Evolutionary conservation across 2,888 invertebrate species (phyloP), one percentile per base, ranked within the genome.

Genomic region (Andrena praecox): DNA sequence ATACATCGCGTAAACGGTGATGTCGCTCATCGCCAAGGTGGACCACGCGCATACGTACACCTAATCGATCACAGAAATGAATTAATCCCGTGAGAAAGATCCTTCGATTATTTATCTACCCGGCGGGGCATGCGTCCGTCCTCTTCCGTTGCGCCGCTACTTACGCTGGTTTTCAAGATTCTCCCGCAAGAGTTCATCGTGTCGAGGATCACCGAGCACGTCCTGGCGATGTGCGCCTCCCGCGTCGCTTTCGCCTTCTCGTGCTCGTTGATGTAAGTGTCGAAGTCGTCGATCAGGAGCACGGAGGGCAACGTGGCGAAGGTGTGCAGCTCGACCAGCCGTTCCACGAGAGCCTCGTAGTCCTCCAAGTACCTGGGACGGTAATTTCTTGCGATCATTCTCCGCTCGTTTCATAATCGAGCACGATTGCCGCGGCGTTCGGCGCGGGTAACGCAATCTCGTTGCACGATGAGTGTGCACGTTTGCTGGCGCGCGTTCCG

Each of bases 261-360:
- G 0, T 84, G 50, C 54, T 89, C 80, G 7, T 70, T 63, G 2
- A 88, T 76, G 63, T 93, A 94, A 48, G 88, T 59, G 66, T 93
- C 92, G 2, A 94, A 82, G 54, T 93, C 86, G 29, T 94, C 93
- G 33, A 94, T 88, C 42, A 94, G 31, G 1, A 94, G 67, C 1
- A 93, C 87, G 2, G 91, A 87, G 4, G 94, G 92, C 62, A 91
- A 70, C 2, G 74, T 74, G 27, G 87, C 83, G 63, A 90, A 93
- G 0, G 88, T 91, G 48, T 92, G 91, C 24, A 94, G 80, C 31
- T 90, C 86, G 3, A 89, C 83, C 8, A 93, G 84, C 56, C 91
- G 90, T 4, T 89, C 84, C 2, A 89, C 80, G 4, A 94, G 80
- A 6, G 77, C 84, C 50, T 93, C 90, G 67, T 93, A 93, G 80